phyloP scores from a whole-genome alignment of 2,113 vertebrate species.

The Bos javanicus region DNA sequence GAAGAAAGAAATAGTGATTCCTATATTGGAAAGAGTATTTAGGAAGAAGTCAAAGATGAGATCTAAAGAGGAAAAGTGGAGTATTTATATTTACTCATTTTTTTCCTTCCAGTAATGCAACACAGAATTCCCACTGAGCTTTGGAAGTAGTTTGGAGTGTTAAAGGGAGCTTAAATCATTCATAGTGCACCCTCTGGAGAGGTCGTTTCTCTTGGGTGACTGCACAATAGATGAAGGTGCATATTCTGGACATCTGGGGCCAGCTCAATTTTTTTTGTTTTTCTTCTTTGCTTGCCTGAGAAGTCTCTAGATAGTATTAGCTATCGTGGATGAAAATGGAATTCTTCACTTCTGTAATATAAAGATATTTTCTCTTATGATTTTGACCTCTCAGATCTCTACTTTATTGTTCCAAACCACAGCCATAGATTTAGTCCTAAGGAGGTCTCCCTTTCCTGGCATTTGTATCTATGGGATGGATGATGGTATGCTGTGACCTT shows the following conservation, averaged over 20 bases:
- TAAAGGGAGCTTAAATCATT: not conserved
- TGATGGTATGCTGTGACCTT: constrained; percentile 42
- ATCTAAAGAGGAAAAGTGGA: not conserved
- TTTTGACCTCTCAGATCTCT: not conserved
- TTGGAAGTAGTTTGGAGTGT: constrained; percentile 4
- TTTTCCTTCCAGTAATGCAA: not conserved
- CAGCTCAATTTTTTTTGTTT: not conserved
- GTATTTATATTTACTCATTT: not conserved
- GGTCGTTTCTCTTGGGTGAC: constrained; percentile 28
- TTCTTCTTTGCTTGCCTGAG: not conserved
- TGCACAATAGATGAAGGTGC: constrained; percentile 30
- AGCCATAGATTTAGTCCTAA: constrained; percentile 24
- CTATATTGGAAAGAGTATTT: not conserved
- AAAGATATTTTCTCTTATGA: constrained; percentile 30
- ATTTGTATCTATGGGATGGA: constrained; percentile 33
- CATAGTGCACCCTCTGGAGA: not conserved
- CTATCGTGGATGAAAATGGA: constrained; percentile 44
- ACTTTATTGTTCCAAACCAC: constrained; percentile 31
- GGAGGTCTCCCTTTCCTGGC: constrained; percentile 49
- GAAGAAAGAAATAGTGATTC: not conserved
- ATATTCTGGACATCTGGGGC: constrained; percentile 40
- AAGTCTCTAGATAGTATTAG: not conserved
- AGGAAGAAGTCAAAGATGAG: not conserved
- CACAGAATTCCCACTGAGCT: not conserved
- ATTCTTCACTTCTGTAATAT: not conserved